Conservation (phyloP, 2,113 vertebrate genomes). For the Proterorhinus semilunaris region DNA sequence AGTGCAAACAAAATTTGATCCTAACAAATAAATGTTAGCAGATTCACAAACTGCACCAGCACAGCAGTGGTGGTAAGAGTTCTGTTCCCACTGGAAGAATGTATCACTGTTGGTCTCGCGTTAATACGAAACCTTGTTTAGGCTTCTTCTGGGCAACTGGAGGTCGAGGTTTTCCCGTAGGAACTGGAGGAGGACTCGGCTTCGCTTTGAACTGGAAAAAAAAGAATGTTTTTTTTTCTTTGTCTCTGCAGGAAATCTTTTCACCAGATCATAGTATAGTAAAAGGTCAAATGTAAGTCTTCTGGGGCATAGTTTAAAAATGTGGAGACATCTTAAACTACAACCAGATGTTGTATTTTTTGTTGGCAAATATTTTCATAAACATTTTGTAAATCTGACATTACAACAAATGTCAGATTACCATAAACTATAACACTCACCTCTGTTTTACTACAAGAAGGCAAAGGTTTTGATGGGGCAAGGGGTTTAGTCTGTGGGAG, state of each 20-base stretch:
- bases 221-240: not conserved
- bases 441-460: conserved; percentile 41
- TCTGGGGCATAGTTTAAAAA: too few relatives aligned
- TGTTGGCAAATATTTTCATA: too few relatives aligned
- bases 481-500: conserved; percentile 46
- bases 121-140: conserved; percentile 8
- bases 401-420: not conserved
- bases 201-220: conserved; percentile 30
- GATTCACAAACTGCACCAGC: conserved; percentile 12
- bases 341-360: not conserved
- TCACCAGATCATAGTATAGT: not conserved
- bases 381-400: too few relatives aligned
- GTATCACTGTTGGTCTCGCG: conserved; percentile 12
- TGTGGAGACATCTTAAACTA: not conserved
- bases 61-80: conserved; percentile 7
- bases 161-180: conserved; percentile 58
- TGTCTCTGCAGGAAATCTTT: not conserved
- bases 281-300: not conserved
- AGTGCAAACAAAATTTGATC: conserved; percentile 16
- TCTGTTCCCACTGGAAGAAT: conserved; percentile 16
- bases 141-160: conserved; percentile 9
- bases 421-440: conserved; percentile 51
- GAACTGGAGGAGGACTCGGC: conserved; percentile 47
- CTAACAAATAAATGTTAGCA: conserved; percentile 10
- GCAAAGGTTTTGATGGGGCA: conserved; percentile 64